Evolutionary conservation across 2,113 vertebrate species (phyloP), one percentile per base, ranked within the genome.

Genomic region (Eulemur rufifrons): DNA sequence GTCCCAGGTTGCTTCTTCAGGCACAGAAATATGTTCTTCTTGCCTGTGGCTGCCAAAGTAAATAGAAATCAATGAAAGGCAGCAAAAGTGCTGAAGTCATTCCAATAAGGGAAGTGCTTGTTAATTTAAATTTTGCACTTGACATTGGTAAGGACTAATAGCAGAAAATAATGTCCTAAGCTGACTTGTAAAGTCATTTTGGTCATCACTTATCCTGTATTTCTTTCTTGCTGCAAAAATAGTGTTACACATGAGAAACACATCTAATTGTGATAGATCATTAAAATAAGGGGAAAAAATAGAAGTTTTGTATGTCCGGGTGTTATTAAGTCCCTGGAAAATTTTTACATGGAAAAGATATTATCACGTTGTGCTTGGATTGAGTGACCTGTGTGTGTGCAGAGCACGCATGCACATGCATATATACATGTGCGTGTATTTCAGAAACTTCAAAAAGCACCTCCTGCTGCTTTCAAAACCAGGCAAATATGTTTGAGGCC

Each of bases 51-150:
- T 98, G 98, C 98, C 97, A 98, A 98, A 98, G 97, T 96, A 98
- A 99, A 98, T 94, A 98, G 98, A 98, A 98, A 98, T 99, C 98
- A 98, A 98, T 99, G 97, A 95, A 69, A 98, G 97, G 94, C 39
- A 92, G 96, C 96, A 97, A 94, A 98, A 98, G 97, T 98, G 98
- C 98, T 98, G 98, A 98, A 98, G 98, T 98, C 42, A 97, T 98
- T 99, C 98, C 97, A 98, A 95, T 98, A 98, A 98, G 95, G 91
- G 96, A 98, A 98, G 85, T 0, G 0, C 82, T 97, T 98, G 98
- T 99, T 98, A 98, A 98, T 99, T 99, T 98, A 98, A 98, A 98
- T 98, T 98, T 98, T 97, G 97, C 96, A 96, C 96, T 98, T 98
- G 98, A 98, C 97, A 98, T 97, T 98, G 98, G 98, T 97, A 97